Base-by-base conservation (phyloP, 1,140 invertebrate genomes). In the Drosophila pectinifera region DNA sequence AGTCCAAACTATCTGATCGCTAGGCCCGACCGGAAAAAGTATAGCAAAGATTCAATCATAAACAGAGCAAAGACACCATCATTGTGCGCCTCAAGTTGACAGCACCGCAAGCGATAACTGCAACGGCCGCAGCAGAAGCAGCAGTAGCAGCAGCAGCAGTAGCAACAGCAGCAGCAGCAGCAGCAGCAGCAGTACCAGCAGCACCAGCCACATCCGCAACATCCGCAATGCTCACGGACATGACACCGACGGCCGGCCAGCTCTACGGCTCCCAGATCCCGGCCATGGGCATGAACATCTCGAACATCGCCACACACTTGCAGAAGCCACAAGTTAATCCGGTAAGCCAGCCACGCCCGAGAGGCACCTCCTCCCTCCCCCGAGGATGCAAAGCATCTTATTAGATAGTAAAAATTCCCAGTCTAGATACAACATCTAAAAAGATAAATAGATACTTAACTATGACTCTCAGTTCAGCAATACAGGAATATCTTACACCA, bases 251-350 rank as follows among this genome's bases (percentile, higher is more conserved):
- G 73, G 93, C 93, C 73, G 93, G 93, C 45, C 93, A 94, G 85
- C 91, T 94, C 53, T 94, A 94, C 80, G 93, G 93, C 73, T 93
- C 93, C 58, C 93, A 94, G 79, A 94, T 94, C 77, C 93, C 93
- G 18, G 92, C 93, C 24, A 94, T 94, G 93, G 93, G 93, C 53
- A 94, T 94, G 93, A 94, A 94, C 76, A 93, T 94, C 58, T 93
- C 93, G 61, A 93, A 90, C 76, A 91, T 92, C 14, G 90, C 92
- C 55, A 73, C 91, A 65, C 91, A 92, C 82, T 80, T 92, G 73
- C 92, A 92, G 69, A 92, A 92, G 59, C 91, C 91, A 42, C 89
- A 92, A 83, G 92, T 92, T 53, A 91, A 91, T 90, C 80, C 90
- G 86, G 91, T 92, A 91, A 92, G 91, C 28, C 26, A 3, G 18